Base-by-base conservation (phyloP, 2,797 vertebrate species). In the Syngnathus rostellatus region DNA sequence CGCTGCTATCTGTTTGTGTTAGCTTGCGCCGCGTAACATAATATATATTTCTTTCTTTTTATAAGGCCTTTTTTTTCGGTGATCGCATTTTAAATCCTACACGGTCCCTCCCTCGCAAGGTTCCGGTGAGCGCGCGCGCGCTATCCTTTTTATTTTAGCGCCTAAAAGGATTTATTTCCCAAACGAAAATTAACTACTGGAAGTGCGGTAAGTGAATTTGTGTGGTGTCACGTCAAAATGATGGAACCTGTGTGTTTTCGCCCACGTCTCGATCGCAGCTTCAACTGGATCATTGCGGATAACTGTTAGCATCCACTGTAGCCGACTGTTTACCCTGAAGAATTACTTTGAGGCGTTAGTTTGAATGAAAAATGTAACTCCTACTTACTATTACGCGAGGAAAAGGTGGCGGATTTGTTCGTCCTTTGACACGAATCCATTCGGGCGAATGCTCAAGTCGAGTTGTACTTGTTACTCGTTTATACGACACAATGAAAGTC, bases 121-220 rank as follows among this genome's bases (percentile, higher is more conserved):
- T 60, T 40, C 17, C 23, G 1, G 38, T 68, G 8, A 23, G 59
- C 11, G 72, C 65, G 75, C 74, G 74, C 85, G 83, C 80, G 74
- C 53, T 17, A 41, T 41, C 11, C 64, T 81, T 75, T 78, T 86
- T 86, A 85, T 81, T 83, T 86, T 77, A 77, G 37, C 8, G 62
- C 73, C 69, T 78, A 77, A 62, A 69, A 3, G 23, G 46, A 48
- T 12, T 0, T 16, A 14, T 77, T 80, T 68, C 75, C 59, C 64
- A 19, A 58, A 62, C 0, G 6, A 45, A 66, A 72, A 6, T 53
- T 16, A 53, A 74, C 63, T 39, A 64, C 17, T 39, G 54, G 63
- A 68, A 79, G 74, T 73, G 81, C 87, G 88, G 89, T 90, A 54
- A 89, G 88, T 59, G 10, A 2, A n/a, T 17, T 31, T 17, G 14